phyloP scores from a whole-genome alignment of 2,797 vertebrate species.

The Myotis planiceps region DNA sequence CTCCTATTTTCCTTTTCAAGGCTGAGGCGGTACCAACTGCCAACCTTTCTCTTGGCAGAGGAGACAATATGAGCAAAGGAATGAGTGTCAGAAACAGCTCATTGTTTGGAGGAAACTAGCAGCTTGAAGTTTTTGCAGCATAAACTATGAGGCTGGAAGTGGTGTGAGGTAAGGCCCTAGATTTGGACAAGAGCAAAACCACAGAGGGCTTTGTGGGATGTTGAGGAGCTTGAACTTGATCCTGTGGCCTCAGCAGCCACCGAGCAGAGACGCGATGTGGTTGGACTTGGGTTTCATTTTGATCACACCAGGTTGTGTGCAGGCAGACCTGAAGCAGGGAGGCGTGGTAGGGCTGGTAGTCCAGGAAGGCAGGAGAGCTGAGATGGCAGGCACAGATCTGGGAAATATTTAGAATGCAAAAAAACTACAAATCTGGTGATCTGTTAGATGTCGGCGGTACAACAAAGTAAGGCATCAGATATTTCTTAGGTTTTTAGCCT shows the following conservation, averaged over 20 bases:
- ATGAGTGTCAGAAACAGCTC: background rate
- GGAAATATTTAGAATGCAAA: background rate
- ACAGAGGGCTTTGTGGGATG: conserved; percentile 53
- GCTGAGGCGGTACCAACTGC: background rate
- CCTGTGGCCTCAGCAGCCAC: conserved; percentile 43
- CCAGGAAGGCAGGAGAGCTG: background rate
- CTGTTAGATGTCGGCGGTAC: background rate
- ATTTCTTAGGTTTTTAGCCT: background rate
- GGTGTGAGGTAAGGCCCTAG: background rate
- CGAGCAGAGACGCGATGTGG: background rate
- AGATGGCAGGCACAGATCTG: background rate
- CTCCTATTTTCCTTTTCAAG: background rate
- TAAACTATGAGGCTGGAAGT: conserved; percentile 50
- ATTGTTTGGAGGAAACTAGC: background rate
- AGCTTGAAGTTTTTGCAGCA: conserved; percentile 57
- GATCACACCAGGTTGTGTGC: background rate
- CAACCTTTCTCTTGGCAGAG: background rate
- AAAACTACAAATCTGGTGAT: background rate
- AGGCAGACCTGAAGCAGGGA: background rate
- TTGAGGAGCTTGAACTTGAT: conserved; percentile 27
- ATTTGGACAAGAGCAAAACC: conserved; percentile 53
- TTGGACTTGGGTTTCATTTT: conserved; percentile 53
- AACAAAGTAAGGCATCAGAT: background rate
- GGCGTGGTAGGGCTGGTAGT: background rate
- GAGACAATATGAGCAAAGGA: background rate